Evolutionary conservation across 1,140 invertebrate species (phyloP), one percentile per base, ranked within the genome.

Genomic region (Anastatus disparis): DNA sequence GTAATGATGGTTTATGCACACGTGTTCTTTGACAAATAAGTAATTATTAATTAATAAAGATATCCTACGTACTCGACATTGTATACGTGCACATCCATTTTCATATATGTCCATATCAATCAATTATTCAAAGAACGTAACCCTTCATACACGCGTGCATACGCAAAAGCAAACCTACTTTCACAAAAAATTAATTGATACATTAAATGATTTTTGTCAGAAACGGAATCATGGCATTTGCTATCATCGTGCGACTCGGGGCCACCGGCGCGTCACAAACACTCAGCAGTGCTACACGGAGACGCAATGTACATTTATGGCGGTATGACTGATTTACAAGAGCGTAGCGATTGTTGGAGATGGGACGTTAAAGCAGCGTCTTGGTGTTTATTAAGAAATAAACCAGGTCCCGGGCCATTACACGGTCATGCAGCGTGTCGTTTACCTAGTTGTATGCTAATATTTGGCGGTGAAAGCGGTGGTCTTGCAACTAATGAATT

Each of bases 251-350:
- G 79, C 40, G 86, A 89, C 67, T 80, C 84, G 44, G 83, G 84
- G 8, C 91, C 93, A 24, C 90, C 93, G 58, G 90, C 91, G 7
- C 87, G 94, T 40, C 94, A 96, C 85, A 93, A 93, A 76, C 95
- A 97, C 85, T 93, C 93, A 0, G 93, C 93, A 1, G 91, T 95
- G 9, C 84, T 95, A 15, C 91, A 95, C 78, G 92, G 90, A 50
- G 88, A 90, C 55, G 87, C 89, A 0, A 93, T 97, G 89, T 96
- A 94, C 89, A 88, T 97, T 77, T 95, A 94, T 82, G 95, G 94
- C 4, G 95, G 95, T 1, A 95, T 95, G 92, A 94, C 91, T 53
- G 93, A 96, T 85, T 88, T 97, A 2, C 90, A 93, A 66, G 91
- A 93, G 73, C 89, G 92, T 75, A 88, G 88, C 70, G 95, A 97